Evolutionary conservation across 2,797 vertebrate genomes (phyloP), one percentile per base, ranked within the genome.

Genomic region (Intellagama lesueurii): DNA sequence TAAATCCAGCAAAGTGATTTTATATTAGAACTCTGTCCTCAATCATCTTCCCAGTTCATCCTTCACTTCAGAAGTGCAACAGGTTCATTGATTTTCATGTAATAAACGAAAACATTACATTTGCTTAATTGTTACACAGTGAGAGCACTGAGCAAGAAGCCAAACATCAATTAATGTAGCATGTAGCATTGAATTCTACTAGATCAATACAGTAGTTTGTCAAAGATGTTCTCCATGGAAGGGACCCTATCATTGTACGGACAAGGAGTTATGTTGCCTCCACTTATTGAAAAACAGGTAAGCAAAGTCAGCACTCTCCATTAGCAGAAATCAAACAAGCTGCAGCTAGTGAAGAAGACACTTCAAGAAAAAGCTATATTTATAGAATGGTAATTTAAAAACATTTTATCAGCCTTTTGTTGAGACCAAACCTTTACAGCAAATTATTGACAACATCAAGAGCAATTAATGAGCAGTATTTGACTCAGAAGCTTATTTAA

Each of bases 71-170:
- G 80, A 88, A 96, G 98, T 98, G 97, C 98, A 98, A 97, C 95
- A 98, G 98, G 98, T 98, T 97, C 96, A 99, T 98, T 98, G 98
- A 99, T 99, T 99, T 98, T 97, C 98, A 98, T 98, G 98, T 98
- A 98, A 98, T 97, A 99, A 98, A 98, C 98, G 98, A 99, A 99
- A 99, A 98, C 97, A 98, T 98, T 98, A 97, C 97, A 98, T 97
- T 96, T 96, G 95, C 97, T 97, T 99, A 98, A 98, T 98, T 98
- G 98, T 98, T 98, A 97, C 97, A 97, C 97, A 97, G 96, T 84
- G 96, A 98, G 97, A 96, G 96, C 96, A 97, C 95, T 94, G 97
- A 97, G 96, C 97, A 97, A 96, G 96, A 98, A 99, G 98, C 98
- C 97, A 97, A 97, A 98, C 96, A 95, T 94, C 96, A 97, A 95